Base-by-base conservation (phyloP, 1,140 invertebrate genomes). In the Leptinotarsa defecta region DNA sequence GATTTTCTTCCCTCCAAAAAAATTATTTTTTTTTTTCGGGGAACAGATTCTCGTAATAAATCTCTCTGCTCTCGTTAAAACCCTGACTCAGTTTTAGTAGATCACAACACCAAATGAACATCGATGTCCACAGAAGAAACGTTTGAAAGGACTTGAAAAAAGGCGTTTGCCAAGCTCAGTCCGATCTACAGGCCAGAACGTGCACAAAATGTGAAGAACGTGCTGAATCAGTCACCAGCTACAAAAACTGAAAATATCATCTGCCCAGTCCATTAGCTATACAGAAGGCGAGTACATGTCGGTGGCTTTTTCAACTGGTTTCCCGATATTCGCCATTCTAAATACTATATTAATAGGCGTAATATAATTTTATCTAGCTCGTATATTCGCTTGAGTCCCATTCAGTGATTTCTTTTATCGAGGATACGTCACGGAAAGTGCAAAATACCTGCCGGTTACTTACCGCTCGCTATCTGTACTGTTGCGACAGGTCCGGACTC, bases 321-420 rank as follows among this genome's bases (percentile, higher is more conserved):
- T 19, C 43, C n/a, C 67, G 15, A 68, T 68, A 68, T 68, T 34
- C 67, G 8, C 67, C 67, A 68, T 68, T 68, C 67, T 68, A 68
- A 68, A 68, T 68, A 68, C 67, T 68, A 57, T 68, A 68, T 68
- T 68, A 68, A 68, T 68, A 68, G 67, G 19, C 15, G 67, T 68
- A 68, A 68, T 68, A 68, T 68, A 68, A 68, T 68, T 68, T 68
- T 68, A 68, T 68, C 34, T 68, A 48, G 24, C 24, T 43, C 43
- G 19, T 68, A 68, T 48, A 68, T 68, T 68, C 19, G 67, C 67
- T 68, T 43, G 43, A 68, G 27, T 68, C 67, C 67, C 67, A 68
- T 68, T 68, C 67, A 68, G 67, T 43, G 24, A 68, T 68, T 68
- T 68, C 67, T 68, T 68, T 19, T 43, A 43, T 48, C 34, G 67